These are phyloP conservation scores for Caenorhabditis doughertyi DNA, from an alignment of 2,888 invertebrate species.

Conservation along the genomic window DNA sequence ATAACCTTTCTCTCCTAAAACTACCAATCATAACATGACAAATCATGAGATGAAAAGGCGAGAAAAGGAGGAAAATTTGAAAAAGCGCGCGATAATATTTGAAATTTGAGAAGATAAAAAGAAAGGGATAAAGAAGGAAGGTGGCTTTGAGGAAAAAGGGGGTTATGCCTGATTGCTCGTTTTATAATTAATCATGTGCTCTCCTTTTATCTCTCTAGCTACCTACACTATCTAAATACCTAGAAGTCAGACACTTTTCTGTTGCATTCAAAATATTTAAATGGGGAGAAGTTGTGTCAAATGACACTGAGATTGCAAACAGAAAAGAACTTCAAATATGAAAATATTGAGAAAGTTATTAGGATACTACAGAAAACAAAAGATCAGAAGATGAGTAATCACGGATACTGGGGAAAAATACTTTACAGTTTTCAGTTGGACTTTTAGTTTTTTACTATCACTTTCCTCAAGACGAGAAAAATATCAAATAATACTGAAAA, in stretches of 20 bases:
- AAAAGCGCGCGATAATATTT: conserved; percentile 12
- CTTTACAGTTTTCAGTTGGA: too few species aligned
- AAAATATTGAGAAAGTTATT: too few species aligned
- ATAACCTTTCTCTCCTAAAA: too few species aligned
- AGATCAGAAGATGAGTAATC: too few species aligned
- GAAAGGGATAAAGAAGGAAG: too few species aligned
- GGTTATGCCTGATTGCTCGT: neutral
- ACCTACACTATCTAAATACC: neutral
- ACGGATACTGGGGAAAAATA: too few species aligned
- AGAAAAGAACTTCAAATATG: too few species aligned
- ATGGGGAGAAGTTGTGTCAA: neutral
- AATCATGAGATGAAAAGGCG: neutral
- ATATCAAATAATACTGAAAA: too few species aligned
- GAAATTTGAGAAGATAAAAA: neutral
- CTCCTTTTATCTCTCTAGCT: neutral
- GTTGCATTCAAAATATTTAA: neutral
- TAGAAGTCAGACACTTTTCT: neutral
- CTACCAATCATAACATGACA: neutral
- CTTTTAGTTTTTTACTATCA: too few species aligned
- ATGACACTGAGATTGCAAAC: too few species aligned
- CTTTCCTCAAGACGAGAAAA: too few species aligned
- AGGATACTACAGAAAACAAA: too few species aligned
- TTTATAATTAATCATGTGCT: neutral
- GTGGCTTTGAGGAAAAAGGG: neutral
- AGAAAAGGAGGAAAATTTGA: neutral